Evolutionary conservation across 2,113 vertebrate genomes (phyloP), one percentile per base, ranked within the genome.

Genomic region (Varanus salvator): DNA sequence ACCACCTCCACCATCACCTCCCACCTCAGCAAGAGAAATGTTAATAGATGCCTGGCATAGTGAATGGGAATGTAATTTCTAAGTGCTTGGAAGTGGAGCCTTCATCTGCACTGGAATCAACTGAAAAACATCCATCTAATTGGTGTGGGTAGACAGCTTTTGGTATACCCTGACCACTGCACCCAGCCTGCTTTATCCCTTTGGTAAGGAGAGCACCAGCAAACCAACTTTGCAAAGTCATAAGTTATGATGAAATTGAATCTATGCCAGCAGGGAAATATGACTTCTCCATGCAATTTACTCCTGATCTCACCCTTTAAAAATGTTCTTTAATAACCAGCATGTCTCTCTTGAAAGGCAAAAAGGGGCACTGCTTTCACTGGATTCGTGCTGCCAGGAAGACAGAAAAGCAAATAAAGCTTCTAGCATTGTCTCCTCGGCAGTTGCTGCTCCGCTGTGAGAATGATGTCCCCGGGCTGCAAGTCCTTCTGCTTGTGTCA

Each of bases 121-220:
- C 0, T 75, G 21, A 54, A 1, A 60, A 57, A 8, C 15, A 21
- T 88, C n/a, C 3, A 74, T 48, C 4, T 69, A 68, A 50, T 84
- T 77, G 4, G 78, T 83, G 38, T 44, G 25, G 82, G 34, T 88
- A 93, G 93, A 83, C 89, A 74, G 71, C 12, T 87, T 76, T 64
- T 44, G 50, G 84, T 76, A 66, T 19, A 64, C 21, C 60, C 60
- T 5, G 17, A 21, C 60, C 4, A 19, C 21, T 19, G 5, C 21
- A 2, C 60, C 60, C 60, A 64, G 60, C 60, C 21, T 64, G 17
- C 60, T 19, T 21, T 5, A 14, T 3, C 60, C 60, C 60, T 64
- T 64, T 64, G 60, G 60, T 19, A 64, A 64, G 60, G 60, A 64
- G 60, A 64, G 60, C 21, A 19, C 60, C 21, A 14, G 57, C 57